Base-by-base conservation (phyloP, 2,888 invertebrate genomes). In the Tholera decimalis region DNA sequence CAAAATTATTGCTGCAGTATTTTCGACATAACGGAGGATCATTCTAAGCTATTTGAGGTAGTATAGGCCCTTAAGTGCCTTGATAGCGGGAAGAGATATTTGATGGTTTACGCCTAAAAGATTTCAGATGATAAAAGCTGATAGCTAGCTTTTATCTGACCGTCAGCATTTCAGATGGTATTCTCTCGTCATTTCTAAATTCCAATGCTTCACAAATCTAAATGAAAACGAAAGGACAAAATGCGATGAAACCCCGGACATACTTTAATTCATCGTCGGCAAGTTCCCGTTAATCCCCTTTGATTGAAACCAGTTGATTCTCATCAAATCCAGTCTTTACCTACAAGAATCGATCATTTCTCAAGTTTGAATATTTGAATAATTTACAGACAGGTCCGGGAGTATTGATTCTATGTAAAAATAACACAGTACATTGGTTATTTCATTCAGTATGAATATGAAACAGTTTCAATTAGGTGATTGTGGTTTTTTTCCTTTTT, bases 341-440 rank as follows among this genome's bases (percentile, higher is more conserved):
- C 50, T 59, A 60, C 60, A 60, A 24, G 57, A 67, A 79, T 71
- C 67, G 71, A 73, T 73, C 64, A 68, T 68, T 58, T 72, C 63
- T 63, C 51, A 72, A 78, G 65, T 77, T 73, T 56, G 80, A 73
- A 75, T 77, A 78, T 78, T 82, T 84, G 82, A 87, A 88, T 88
- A 83, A 86, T 85, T 88, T 75, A 85, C 73, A 54, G 50, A 73
- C 66, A 60, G 50, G 64, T 76, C 59, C 68, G 67, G 68, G 70
- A 63, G 69, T 83, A 85, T 85, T 82, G 85, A 85, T 86, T 85
- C 73, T 75, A 74, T 78, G 53, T 77, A 83, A 83, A 86, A 84
- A 84, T 81, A 81, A 75, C 66, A 74, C 49, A 53, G 62, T 15
- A 73, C 67, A 64, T 73, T 73, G 57, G 47, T 69, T 68, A 73